A percentile compares a stretch with the other conserved stretches of the same genome.
These are phyloP conservation scores for Eledone cirrhosa DNA, from an alignment of 2,888 invertebrate species.

Conservation along the genomic window DNA sequence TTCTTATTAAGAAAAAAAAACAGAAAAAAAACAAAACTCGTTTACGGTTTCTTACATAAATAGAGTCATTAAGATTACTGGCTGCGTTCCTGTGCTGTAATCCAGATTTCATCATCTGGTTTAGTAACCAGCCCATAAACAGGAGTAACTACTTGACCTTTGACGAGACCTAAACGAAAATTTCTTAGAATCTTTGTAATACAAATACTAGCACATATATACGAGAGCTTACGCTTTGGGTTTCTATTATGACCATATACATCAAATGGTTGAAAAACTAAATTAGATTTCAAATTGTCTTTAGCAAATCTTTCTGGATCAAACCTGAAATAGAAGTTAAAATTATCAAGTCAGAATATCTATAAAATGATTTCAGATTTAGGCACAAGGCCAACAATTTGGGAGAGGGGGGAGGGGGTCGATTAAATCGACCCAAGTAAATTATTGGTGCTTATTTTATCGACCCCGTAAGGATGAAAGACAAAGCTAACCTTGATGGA, in stretches of 20 bases:
- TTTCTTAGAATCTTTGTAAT: slow-evolving; percentile 54
- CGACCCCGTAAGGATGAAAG: no score
- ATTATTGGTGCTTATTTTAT: no score
- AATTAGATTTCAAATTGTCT: slow-evolving; percentile 47
- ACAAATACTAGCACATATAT: slow-evolving; percentile 51
- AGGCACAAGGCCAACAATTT: no score
- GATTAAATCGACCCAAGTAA: no score
- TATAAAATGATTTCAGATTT: no score
- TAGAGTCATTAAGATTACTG: slow-evolving; percentile 12
- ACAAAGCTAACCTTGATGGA: no score
- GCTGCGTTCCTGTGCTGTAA: slow-evolving; percentile 53
- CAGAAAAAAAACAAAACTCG: no score
- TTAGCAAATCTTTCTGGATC: slow-evolving; percentile 62
- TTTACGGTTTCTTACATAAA: background rate
- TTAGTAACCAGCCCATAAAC: slow-evolving; percentile 63
- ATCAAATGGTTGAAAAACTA: slow-evolving; percentile 65
- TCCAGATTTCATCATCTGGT: slow-evolving; percentile 65
- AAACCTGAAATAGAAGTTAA: slow-evolving; percentile 52
- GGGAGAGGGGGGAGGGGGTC: no score
- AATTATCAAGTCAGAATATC: background rate
- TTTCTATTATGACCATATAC: slow-evolving; percentile 64
- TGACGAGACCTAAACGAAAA: slow-evolving; percentile 60
- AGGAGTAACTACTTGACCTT: slow-evolving; percentile 60
- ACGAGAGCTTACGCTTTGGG: slow-evolving; percentile 57
- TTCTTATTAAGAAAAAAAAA: no score